These are phyloP conservation scores for Silurus asotus DNA, from an alignment of 2,113 vertebrate species.

Conservation along the genomic window DNA sequence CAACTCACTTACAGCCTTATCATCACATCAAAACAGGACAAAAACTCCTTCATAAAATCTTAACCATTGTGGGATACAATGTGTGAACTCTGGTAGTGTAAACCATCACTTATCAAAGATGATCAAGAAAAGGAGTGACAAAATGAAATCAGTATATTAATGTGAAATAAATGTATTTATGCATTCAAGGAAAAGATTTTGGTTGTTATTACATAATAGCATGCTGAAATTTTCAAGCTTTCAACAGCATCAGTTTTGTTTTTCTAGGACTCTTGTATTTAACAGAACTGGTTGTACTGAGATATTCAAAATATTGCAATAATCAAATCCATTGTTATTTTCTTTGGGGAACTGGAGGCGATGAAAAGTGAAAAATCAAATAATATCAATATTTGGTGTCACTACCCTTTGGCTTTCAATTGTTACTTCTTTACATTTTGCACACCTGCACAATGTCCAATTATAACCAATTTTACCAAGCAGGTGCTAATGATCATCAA, in stretches of 20 bases:
- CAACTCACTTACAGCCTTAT: conserved; percentile 47
- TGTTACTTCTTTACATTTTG: too few relatives aligned
- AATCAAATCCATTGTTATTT: conserved; percentile 56
- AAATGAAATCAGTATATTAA: background rate
- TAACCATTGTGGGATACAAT: background rate
- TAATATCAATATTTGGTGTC: too few relatives aligned
- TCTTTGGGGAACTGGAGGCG: conserved; percentile 31
- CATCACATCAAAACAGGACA: conserved; percentile 42
- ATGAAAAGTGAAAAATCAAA: too few relatives aligned
- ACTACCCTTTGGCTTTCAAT: too few relatives aligned
- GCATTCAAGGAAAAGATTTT: background rate
- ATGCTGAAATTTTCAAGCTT: background rate
- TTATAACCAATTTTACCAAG: too few relatives aligned
- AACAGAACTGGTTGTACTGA: conserved; percentile 59
- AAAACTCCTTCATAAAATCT: conserved; percentile 9
- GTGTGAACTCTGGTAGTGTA: background rate
- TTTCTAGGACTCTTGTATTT: too few relatives aligned
- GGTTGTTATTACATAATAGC: background rate
- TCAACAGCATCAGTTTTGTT: conserved; percentile 14
- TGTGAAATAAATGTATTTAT: background rate
- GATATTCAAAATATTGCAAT: conserved; percentile 53
- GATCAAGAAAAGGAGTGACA: background rate
- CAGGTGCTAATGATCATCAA: too few relatives aligned
- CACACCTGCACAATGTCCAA: too few relatives aligned
- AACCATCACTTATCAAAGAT: background rate